A percentile compares a stretch with the other conserved stretches of the same genome.
Evolutionary conservation across 2,113 vertebrate genomes (phyloP).

Genomic region (Otocyon megalotis): DNA sequence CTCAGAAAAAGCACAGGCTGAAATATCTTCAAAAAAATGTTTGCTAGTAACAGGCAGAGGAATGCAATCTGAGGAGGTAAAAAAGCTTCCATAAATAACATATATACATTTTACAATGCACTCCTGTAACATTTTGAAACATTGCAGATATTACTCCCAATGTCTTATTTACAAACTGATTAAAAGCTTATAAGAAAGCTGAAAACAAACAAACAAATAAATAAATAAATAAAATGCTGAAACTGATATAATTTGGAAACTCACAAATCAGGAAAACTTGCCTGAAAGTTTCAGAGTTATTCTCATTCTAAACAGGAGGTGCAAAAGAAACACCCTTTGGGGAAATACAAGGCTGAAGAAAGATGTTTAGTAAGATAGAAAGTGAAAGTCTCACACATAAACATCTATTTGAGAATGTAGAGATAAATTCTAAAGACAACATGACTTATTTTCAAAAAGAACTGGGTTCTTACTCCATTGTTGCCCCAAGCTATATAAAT

Average conservation of each 20-base stretch:
- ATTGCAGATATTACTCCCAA: background rate
- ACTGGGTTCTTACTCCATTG: background rate
- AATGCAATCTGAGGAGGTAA: background rate
- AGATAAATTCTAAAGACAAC: background rate
- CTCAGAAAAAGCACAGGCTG: background rate
- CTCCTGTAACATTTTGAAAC: constrained; percentile 7
- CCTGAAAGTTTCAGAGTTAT: background rate
- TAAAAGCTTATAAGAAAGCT: constrained; percentile 3
- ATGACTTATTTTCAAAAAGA: background rate
- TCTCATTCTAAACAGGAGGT: background rate
- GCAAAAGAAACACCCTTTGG: background rate
- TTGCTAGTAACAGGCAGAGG: background rate
- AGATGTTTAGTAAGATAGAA: background rate
- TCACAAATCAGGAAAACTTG: constrained; percentile 7
- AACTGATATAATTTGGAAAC: background rate
- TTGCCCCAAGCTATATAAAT: background rate
- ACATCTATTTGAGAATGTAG: background rate
- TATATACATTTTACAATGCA: background rate
- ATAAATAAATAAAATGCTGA: background rate
- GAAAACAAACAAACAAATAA: too few species aligned
- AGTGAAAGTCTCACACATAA: background rate
- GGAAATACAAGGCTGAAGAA: background rate
- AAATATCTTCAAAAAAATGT: background rate
- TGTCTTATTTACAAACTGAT: constrained; percentile 28
- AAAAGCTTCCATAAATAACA: background rate